Evolutionary conservation across 2,797 vertebrate genomes (phyloP).

Genomic region (Thamnophis elegans): DNA sequence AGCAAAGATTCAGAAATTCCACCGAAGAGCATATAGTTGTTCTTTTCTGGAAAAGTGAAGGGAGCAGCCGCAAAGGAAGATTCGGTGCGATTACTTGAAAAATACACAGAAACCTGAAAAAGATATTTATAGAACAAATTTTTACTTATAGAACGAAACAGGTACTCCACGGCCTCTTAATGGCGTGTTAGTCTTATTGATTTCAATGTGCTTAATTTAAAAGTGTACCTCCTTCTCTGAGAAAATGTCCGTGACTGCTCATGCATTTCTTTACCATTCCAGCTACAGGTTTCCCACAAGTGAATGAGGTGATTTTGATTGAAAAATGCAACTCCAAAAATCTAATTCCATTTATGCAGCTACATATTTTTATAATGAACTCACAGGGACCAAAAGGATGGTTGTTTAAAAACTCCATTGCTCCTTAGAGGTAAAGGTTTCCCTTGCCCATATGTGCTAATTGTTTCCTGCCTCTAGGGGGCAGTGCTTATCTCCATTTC

Average conservation of each 20-base stretch:
- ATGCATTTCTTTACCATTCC: neutral
- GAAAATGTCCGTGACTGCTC: neutral
- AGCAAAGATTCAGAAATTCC: conserved; percentile 79
- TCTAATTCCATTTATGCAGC: neutral
- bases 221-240: neutral
- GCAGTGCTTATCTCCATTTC: too few species aligned
- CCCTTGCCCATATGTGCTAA: too few species aligned
- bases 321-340: neutral
- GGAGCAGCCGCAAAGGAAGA: conserved; percentile 73
- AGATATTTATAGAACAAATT: neutral
- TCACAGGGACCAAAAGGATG: neutral
- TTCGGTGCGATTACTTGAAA: conserved; percentile 48
- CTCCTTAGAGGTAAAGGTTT: too few species aligned
- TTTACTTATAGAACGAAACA: neutral
- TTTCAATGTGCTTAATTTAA: neutral
- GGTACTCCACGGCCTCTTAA: neutral
- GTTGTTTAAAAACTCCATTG: neutral
- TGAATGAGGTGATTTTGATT: neutral
- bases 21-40: conserved; percentile 78
- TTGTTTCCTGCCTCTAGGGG: too few species aligned
- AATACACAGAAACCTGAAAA: conserved; percentile 64
- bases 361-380: neutral
- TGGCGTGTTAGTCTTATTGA: neutral
- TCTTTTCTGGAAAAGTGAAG: conserved; percentile 70
- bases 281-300: neutral